A percentile compares a stretch with the other conserved stretches of the same genome.
Conservation (phyloP, 2,113 vertebrate genomes). For the Equus przewalskii region DNA sequence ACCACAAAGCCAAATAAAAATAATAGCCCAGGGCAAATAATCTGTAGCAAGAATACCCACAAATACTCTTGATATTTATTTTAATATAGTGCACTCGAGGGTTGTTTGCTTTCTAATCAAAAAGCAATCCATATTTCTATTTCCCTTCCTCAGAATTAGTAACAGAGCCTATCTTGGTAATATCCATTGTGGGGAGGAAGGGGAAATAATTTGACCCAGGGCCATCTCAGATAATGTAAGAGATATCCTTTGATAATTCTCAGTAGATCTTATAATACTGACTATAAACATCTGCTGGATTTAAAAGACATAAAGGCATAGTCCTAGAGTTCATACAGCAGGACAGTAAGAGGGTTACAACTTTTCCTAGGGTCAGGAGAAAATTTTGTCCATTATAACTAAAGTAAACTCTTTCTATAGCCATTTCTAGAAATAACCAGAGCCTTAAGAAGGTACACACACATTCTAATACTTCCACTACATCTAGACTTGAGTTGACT, state of each 20-base stretch:
- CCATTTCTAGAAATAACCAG: background rate
- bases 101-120: constrained; percentile 65
- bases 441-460: background rate
- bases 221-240: background rate
- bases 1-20: constrained; percentile 47
- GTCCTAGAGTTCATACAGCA: background rate
- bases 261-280: background rate
- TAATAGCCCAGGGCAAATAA: background rate
- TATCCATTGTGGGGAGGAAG: background rate
- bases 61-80: constrained; percentile 39
- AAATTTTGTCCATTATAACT: background rate
- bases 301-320: constrained; percentile 39
- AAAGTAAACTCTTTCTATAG: background rate
- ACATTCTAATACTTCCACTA: background rate
- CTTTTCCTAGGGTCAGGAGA: background rate
- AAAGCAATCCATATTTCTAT: constrained; percentile 51
- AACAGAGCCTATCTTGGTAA: background rate
- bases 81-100: constrained; percentile 21
- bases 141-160: constrained; percentile 30
- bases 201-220: constrained; percentile 18
- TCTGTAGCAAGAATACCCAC: background rate
- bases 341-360: background rate
- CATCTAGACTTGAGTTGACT: background rate
- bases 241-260: background rate
- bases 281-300: constrained; percentile 18